Evolutionary conservation across 2,888 invertebrate genomes (phyloP), one percentile per base, ranked within the genome.

Genomic region (Pollenia amentaria): DNA sequence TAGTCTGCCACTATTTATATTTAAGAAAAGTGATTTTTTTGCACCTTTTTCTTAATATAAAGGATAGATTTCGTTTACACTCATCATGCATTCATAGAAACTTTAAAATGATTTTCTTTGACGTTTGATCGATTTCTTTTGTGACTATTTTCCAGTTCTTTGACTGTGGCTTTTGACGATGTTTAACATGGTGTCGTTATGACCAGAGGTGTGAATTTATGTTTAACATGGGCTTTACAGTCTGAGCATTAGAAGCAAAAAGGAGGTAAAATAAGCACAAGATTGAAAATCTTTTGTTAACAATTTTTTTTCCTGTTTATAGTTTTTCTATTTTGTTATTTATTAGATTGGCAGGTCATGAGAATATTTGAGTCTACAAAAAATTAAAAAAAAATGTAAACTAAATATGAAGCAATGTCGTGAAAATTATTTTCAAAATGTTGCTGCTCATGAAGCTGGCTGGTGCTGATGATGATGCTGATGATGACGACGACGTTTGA

Each of bases 111-210:
- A 64, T 80, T 75, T 80, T 78, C 83, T 70, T 88, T 89, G 89
- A 89, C 89, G 89, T 89, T 89, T 89, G 89, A 89, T 89, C 89
- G 89, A 89, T 89, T 89, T 87, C 85, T 85, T 85, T 70, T 46
- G 79, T 79, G 81, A 87, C 80, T 84, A 55, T 84, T 73, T 14
- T 44, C 16, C 29, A n/a, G 11, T 53, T 53, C 44, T 82, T 51
- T 85, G 81, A 78, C 72, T 77, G 77, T 51, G 51, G 82, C 82
- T 82, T 76, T 82, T 76, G 76, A 53, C 76, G 64, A 69, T 87
- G 83, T 87, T 83, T 72, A 87, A 87, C 87, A 87, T 72, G 87
- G 80, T 87, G 84, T 87, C 87, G 87, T 87, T 85, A 88, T 88
- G 88, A 88, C 88, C 88, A 88, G 85, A 88, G 88, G 88, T 88